These are phyloP conservation scores for Scatophagus argus DNA, from an alignment of 2,113 vertebrate genomes.

Conservation along the genomic window DNA sequence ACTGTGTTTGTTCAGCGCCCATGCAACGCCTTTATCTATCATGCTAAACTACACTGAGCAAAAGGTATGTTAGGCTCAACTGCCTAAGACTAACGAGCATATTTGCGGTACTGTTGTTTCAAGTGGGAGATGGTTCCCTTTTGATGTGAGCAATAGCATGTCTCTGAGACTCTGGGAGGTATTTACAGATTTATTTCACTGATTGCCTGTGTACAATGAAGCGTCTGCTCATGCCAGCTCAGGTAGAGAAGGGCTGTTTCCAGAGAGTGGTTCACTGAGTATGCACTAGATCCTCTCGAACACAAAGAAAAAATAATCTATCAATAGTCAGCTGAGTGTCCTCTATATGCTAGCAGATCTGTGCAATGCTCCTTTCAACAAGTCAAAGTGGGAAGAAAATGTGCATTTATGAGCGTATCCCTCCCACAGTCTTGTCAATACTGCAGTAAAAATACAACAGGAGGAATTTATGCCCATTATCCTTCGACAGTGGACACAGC, in stretches of 20 bases:
- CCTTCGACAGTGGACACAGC: slow-evolving; percentile 36
- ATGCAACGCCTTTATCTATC: slow-evolving; percentile 39
- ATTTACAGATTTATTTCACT: slow-evolving; percentile 79
- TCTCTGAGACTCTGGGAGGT: slow-evolving; percentile 71
- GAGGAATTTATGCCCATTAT: slow-evolving; percentile 53
- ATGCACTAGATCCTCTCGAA: slow-evolving; percentile 40
- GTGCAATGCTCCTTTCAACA: slow-evolving; percentile 51
- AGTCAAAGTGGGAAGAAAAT: slow-evolving; percentile 52
- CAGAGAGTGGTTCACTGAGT: slow-evolving; percentile 54
- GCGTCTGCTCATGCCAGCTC: slow-evolving; percentile 65
- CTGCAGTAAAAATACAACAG: slow-evolving; percentile 46
- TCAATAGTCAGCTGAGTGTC: slow-evolving; percentile 64
- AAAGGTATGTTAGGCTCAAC: slow-evolving; percentile 56
- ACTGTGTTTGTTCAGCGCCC: slow-evolving; percentile 25
- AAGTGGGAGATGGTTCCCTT: slow-evolving; percentile 60
- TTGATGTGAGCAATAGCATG: slow-evolving; percentile 76
- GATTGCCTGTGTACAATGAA: slow-evolving; percentile 76
- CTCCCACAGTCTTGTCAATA: slow-evolving; percentile 38
- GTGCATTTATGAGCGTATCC: slow-evolving; percentile 46
- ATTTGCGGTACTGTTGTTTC: slow-evolving; percentile 68
- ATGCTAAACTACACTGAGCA: slow-evolving; percentile 33
- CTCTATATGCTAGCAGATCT: slow-evolving; percentile 49
- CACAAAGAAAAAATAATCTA: slow-evolving; percentile 45
- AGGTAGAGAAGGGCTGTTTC: slow-evolving; percentile 65
- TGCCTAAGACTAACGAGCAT: slow-evolving; percentile 67